Conservation (phyloP, 2,113 vertebrate genomes). For the Pangasianodon hypophthalmus region DNA sequence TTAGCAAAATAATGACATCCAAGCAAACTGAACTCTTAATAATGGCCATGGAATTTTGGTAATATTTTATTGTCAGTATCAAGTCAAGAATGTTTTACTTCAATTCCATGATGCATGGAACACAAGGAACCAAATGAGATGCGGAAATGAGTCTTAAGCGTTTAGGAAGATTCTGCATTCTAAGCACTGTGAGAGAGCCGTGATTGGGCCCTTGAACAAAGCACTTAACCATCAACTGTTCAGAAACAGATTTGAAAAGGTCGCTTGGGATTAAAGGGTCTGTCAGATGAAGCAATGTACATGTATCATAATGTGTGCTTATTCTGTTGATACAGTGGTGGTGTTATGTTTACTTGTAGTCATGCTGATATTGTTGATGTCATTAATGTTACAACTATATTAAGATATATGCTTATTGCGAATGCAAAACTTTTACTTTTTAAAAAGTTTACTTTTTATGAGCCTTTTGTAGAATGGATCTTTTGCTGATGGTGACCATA, state of each 20-base stretch:
- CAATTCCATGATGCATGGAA: neutral
- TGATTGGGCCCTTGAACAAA: neutral
- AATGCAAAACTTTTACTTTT: neutral
- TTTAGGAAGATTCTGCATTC: neutral
- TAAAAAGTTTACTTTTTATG: neutral
- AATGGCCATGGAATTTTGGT: neutral
- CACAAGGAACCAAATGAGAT: neutral
- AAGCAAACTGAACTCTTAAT: neutral
- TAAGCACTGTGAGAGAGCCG: neutral
- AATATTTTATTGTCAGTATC: neutral
- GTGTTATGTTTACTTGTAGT: neutral
- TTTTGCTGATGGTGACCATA: neutral
- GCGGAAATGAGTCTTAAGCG: too few species aligned
- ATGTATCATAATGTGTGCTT: neutral
- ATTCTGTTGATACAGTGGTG: neutral
- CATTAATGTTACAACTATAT: neutral
- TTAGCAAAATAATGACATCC: neutral
- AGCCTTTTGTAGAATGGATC: neutral
- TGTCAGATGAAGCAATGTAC: neutral
- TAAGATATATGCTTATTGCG: neutral
- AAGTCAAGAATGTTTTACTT: neutral
- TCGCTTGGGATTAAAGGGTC: neutral
- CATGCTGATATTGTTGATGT: neutral
- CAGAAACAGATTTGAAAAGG: neutral
- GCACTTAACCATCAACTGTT: neutral